Base-by-base conservation (phyloP, 1,140 invertebrate genomes). In the Octopus sinensis region DNA sequence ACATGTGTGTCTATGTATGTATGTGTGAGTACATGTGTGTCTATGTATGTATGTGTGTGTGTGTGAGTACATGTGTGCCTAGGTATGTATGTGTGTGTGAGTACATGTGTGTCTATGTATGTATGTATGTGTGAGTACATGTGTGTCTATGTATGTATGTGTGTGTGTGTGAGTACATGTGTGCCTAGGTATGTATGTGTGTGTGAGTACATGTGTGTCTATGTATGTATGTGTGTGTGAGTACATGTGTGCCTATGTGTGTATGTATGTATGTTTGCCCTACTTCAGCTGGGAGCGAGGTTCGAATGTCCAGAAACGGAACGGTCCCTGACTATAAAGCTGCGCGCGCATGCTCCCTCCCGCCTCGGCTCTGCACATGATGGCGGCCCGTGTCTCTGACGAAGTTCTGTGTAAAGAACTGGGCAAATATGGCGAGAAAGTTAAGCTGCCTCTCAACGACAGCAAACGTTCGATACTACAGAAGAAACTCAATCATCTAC, bases 401-500 rank as follows among this genome's bases (percentile, higher is more conserved):
- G 68, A 80, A 73, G 84, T 88, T 78, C 83, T 89, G 73, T 85
- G 81, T 10, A 82, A 83, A 5, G 86, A 87, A 83, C 85, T 89
- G 79, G 68, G 79, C 53, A 82, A 82, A 68, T 88, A 83, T 84
- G 88, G 88, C 43, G 88, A 89, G 79, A 84, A 81, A 80, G 79
- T 88, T 53, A 87, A 85, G 53, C 75, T 87, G 30, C 88, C 88
- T n/a, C 84, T 89, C n/a, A 86, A 87, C 75, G 80, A 78, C n/a
- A 86, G 84, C 76, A 88, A 86, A 75, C 82, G 88, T 52, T 84
- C 84, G 53, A 84, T 89, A 62, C 80, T 88, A n/a, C 82, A 87
- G 52, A 89, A 89, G 83, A 89, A 89, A 83, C 84, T 89, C 4
- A 89, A 89, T 79, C 88, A 89, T 82, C 84, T 86, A 54, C 83